Conservation (phyloP, 2,113 vertebrate genomes). For the Nanorana parkeri region DNA sequence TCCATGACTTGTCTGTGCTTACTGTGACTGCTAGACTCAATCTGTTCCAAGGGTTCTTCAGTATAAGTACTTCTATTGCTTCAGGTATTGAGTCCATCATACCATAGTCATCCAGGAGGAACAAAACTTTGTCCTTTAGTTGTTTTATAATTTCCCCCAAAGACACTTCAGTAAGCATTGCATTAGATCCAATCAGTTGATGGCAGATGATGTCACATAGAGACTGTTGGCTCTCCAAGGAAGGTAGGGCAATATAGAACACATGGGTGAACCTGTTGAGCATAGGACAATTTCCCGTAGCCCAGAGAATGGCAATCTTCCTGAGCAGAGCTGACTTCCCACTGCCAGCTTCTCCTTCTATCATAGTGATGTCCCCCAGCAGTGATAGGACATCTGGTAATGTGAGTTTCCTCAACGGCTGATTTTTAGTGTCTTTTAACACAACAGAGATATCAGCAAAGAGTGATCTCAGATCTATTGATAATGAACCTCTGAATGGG, state of each 20-base stretch:
- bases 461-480: conserved; percentile 52
- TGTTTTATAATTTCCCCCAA: conserved; percentile 48
- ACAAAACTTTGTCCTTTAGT: conserved; percentile 60
- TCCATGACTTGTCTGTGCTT: conserved; percentile 39
- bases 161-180: conserved; percentile 51
- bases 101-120: conserved; percentile 65
- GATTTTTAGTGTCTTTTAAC: conserved; percentile 57
- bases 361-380: conserved; percentile 61
- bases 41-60: conserved; percentile 58
- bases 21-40: conserved; percentile 61
- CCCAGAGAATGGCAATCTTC: conserved; percentile 66
- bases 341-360: conserved; percentile 66
- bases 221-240: conserved; percentile 35
- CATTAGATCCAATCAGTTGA: conserved; percentile 49
- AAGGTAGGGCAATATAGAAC: conserved; percentile 63
- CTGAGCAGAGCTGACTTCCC: conserved; percentile 64
- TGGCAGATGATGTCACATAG: conserved; percentile 57
- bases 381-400: conserved; percentile 58
- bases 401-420: conserved; percentile 45
- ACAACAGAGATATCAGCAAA: conserved; percentile 59
- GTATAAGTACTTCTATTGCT: conserved; percentile 58
- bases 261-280: conserved; percentile 66
- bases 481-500: conserved; percentile 53
- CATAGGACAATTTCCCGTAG: conserved; percentile 63
- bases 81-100: conserved; percentile 42